Evolutionary conservation across 2,888 invertebrate species (phyloP).

Genomic region (Gastrophysa polygoni): DNA sequence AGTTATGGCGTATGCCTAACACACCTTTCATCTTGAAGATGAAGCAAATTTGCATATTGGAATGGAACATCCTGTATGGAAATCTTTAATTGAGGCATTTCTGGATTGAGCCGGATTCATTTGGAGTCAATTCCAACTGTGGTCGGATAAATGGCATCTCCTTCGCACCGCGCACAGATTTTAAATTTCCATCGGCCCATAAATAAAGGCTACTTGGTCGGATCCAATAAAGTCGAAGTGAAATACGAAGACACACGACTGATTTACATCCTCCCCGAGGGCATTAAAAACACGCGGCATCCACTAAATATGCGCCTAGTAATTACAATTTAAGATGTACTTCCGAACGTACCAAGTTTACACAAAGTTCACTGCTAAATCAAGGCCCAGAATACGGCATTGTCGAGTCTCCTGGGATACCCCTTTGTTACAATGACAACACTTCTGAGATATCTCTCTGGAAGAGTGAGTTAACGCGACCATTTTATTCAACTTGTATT

Average conservation of each 20-base stretch:
- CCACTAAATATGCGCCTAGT: slow-evolving; percentile 57
- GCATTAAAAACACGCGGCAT: slow-evolving; percentile 55
- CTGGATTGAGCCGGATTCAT: no score
- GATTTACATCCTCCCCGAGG: slow-evolving; percentile 53
- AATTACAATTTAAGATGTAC: slow-evolving; percentile 51
- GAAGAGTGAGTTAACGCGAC: slow-evolving; percentile 28
- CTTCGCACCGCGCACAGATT: slow-evolving; percentile 27
- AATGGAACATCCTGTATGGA: no score
- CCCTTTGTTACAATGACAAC: slow-evolving; percentile 43
- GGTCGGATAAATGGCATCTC: slow-evolving; percentile 13
- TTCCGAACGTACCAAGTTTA: slow-evolving; percentile 49
- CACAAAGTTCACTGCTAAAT: slow-evolving; percentile 49
- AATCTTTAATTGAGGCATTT: no score
- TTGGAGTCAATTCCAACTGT: neutral
- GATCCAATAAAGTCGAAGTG: slow-evolving; percentile 50
- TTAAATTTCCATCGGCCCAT: slow-evolving; percentile 33
- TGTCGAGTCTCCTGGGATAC: slow-evolving; percentile 42
- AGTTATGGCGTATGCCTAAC: no score
- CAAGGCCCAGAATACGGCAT: slow-evolving; percentile 43
- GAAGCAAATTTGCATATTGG: no score
- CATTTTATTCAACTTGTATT: slow-evolving; percentile 30
- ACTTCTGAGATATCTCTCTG: slow-evolving; percentile 39
- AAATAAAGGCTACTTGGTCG: slow-evolving; percentile 34
- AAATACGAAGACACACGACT: slow-evolving; percentile 52
- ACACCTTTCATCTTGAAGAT: no score